Evolutionary conservation across 2,113 vertebrate species (phyloP).

Genomic region (Menura novaehollandiae): DNA sequence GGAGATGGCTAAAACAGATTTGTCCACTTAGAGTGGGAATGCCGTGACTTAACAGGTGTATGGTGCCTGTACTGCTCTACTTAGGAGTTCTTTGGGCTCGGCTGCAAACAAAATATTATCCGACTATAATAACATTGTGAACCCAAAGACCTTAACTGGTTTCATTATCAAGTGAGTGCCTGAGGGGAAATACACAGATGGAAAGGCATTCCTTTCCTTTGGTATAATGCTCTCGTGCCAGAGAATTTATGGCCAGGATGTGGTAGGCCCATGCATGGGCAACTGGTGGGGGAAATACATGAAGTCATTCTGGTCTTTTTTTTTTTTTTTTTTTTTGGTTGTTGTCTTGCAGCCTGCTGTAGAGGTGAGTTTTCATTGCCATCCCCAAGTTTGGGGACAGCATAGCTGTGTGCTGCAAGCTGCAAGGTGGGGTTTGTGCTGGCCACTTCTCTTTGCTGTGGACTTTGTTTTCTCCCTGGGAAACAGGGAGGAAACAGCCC

Average conservation of each 20-base stretch:
- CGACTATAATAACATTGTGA: slow-evolving; percentile 53
- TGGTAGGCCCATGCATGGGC: not conserved
- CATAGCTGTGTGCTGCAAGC: not conserved
- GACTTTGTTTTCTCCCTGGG: not conserved
- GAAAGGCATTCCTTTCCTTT: slow-evolving; percentile 59
- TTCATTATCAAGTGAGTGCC: slow-evolving; percentile 64
- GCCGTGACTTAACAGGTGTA: slow-evolving; percentile 51
- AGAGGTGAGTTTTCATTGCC: not conserved
- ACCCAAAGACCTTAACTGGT: slow-evolving; percentile 65
- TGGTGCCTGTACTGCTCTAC: slow-evolving; percentile 38
- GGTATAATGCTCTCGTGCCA: slow-evolving; percentile 42
- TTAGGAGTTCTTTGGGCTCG: slow-evolving; percentile 44
- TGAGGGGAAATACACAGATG: slow-evolving; percentile 58
- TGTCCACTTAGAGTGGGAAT: slow-evolving; percentile 49
- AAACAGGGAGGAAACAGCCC: not conserved
- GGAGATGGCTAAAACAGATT: slow-evolving; percentile 57
- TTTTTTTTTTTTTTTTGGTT: not conserved
- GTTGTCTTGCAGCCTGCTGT: not conserved
- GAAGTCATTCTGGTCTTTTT: not conserved
- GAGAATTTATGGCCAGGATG: slow-evolving; percentile 43
- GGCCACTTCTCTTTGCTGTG: not conserved
- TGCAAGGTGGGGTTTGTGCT: not conserved
- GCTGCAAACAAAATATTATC: slow-evolving; percentile 66
- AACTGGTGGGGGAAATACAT: not conserved
- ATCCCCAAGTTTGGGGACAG: not conserved